Conservation (phyloP, 2,797 vertebrate genomes). For the Micromesistius poutassou region DNA sequence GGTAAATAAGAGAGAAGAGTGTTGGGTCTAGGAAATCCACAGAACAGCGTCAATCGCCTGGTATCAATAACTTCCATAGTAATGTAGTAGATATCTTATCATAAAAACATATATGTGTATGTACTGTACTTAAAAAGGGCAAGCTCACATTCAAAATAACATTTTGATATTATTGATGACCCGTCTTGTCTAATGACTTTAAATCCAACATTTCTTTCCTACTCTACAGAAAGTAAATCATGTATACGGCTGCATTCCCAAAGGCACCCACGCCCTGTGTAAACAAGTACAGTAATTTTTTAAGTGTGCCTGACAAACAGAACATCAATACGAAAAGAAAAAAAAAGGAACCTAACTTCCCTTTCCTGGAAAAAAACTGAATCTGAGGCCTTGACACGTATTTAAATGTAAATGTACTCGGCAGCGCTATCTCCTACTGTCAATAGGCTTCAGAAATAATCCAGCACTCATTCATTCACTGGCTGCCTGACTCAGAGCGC, state of each 20-base stretch:
- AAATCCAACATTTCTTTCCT: constrained; percentile 10
- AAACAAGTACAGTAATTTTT: constrained; percentile 45
- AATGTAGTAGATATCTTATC: no score
- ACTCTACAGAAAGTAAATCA: background rate
- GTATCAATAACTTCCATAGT: no score
- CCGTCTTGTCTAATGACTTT: background rate
- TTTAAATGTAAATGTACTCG: constrained; percentile 69
- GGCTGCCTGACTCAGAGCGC: constrained; percentile 64
- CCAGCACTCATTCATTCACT: constrained; percentile 62
- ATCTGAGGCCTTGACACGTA: constrained; percentile 55
- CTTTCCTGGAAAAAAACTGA: constrained; percentile 26
- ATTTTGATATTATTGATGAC: no score
- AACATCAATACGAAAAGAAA: constrained; percentile 32
- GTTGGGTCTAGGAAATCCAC: no score
- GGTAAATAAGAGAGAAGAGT: no score
- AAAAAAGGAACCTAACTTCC: background rate
- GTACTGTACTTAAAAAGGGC: no score
- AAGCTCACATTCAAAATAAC: no score
- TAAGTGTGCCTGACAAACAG: constrained; percentile 40
- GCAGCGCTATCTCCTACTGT: constrained; percentile 51
- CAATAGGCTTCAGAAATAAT: constrained; percentile 62
- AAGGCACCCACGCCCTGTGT: constrained; percentile 35
- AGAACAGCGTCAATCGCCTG: no score
- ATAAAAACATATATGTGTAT: no score
- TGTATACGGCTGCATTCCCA: constrained; percentile 4